These are phyloP conservation scores for Hipposideros armiger DNA, from an alignment of 2,113 vertebrate species.

Conservation along the genomic window DNA sequence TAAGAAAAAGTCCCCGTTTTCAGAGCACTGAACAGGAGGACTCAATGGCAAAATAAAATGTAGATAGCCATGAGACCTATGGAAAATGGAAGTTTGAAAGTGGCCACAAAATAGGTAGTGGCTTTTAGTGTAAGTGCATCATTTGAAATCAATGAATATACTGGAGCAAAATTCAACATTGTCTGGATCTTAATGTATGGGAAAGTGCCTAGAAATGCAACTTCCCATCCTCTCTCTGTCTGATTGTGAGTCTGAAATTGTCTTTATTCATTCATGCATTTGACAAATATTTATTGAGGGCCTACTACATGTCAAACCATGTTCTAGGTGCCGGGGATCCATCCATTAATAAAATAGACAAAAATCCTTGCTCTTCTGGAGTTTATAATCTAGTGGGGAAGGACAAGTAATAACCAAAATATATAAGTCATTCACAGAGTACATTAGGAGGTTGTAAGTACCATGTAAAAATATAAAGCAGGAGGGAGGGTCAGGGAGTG, in stretches of 20 bases:
- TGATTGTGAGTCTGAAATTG: background rate
- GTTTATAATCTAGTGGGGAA: background rate
- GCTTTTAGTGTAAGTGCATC: background rate
- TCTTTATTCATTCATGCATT: background rate
- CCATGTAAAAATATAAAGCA: background rate
- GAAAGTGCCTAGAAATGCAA: background rate
- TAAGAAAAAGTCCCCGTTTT: background rate
- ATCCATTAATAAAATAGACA: background rate
- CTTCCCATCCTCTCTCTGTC: background rate
- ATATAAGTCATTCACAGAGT: background rate
- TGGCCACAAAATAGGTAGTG: background rate
- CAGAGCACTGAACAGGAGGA: background rate
- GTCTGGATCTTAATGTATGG: background rate
- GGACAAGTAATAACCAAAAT: background rate
- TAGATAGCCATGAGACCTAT: background rate
- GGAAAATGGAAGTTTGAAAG: background rate
- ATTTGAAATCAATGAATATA: constrained; percentile 33
- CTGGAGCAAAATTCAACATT: constrained; percentile 1
- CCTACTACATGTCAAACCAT: background rate
- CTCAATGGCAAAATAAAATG: background rate
- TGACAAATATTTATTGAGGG: background rate
- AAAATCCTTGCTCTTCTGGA: background rate
- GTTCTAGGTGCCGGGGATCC: background rate
- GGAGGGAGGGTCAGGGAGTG: background rate
- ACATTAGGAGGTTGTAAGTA: background rate